A percentile compares a stretch with the other conserved stretches of the same genome.
phyloP scores from a whole-genome alignment of 2,797 vertebrate species.

The Labroides dimidiatus region DNA sequence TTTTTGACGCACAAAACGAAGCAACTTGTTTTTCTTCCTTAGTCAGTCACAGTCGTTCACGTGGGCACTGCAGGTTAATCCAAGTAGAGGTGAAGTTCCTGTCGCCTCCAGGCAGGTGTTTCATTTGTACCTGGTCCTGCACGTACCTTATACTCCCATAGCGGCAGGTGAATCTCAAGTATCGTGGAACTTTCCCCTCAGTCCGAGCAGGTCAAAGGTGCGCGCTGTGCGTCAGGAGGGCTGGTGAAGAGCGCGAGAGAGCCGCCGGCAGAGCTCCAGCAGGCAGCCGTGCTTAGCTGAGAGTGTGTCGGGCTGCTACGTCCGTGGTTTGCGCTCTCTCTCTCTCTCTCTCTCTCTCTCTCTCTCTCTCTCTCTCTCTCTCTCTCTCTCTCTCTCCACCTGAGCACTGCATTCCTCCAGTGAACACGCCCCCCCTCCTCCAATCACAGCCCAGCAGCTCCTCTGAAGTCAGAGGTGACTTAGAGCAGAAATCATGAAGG shows the following conservation, averaged over 20 bases:
- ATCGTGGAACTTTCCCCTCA: neutral
- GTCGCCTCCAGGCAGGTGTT: conserved; percentile 49
- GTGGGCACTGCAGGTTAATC: neutral
- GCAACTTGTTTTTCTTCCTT: conserved; percentile 7
- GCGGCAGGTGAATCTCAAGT: conserved; percentile 12
- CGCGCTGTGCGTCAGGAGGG: neutral
- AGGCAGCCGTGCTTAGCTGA: neutral
- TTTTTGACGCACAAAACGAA: neutral
- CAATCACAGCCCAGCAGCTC: conserved; percentile 56
- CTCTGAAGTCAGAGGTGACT: conserved; percentile 28
- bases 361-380: conserved; percentile 1
- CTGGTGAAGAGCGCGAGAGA: neutral
- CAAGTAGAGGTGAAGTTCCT: neutral
- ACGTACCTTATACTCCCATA: neutral
- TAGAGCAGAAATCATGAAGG: conserved; percentile 2
- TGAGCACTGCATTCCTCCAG: conserved; percentile 67
- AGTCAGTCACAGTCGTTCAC: neutral
- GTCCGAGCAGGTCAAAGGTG: neutral
- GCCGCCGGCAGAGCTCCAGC: neutral
- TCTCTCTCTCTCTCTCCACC: conserved; percentile 57
- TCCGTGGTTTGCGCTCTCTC: neutral
- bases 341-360: conserved; percentile 33
- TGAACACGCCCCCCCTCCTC: conserved; percentile 63
- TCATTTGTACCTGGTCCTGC: neutral
- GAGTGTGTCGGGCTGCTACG: neutral